A percentile compares a stretch with the other conserved stretches of the same genome.
These are phyloP conservation scores for Zaprionus ghesquierei DNA, from an alignment of 1,140 invertebrate genomes.

Conservation along the genomic window DNA sequence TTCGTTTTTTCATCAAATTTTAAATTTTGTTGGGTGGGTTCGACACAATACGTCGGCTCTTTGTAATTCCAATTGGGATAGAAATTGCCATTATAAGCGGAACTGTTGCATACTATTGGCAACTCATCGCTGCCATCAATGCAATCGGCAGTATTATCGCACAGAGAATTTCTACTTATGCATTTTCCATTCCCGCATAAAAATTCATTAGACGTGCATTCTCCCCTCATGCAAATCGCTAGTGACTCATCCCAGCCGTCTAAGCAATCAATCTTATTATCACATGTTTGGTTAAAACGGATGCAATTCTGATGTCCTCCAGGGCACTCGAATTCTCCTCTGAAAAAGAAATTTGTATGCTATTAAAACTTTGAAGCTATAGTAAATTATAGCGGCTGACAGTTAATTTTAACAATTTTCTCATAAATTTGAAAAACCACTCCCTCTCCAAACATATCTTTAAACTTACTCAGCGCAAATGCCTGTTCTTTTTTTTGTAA, in stretches of 20 bases:
- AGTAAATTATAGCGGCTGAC: no score
- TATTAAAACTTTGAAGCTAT: no score
- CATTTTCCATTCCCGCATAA: constrained; percentile 26
- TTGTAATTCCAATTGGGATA: no score
- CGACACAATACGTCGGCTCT: neutral
- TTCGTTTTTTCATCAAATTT: neutral
- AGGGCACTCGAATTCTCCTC: neutral
- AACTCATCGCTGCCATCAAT: constrained; percentile 39
- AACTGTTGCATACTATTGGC: neutral
- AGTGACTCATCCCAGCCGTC: constrained; percentile 39
- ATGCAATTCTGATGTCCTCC: neutral
- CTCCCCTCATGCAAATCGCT: constrained; percentile 5
- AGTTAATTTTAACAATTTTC: no score
- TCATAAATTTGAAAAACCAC: no score
- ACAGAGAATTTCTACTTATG: neutral
- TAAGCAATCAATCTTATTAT: constrained; percentile 9
- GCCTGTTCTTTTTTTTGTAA: neutral
- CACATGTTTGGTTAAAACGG: neutral
- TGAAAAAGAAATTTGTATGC: neutral
- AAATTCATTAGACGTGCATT: neutral
- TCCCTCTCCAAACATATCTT: no score
- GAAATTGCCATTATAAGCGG: no score
- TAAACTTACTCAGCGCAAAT: neutral
- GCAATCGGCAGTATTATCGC: constrained; percentile 33
- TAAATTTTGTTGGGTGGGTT: neutral